Evolutionary conservation across 2,888 invertebrate genomes (phyloP), one percentile per base, ranked within the genome.

Genomic region (Catocala sponsa): DNA sequence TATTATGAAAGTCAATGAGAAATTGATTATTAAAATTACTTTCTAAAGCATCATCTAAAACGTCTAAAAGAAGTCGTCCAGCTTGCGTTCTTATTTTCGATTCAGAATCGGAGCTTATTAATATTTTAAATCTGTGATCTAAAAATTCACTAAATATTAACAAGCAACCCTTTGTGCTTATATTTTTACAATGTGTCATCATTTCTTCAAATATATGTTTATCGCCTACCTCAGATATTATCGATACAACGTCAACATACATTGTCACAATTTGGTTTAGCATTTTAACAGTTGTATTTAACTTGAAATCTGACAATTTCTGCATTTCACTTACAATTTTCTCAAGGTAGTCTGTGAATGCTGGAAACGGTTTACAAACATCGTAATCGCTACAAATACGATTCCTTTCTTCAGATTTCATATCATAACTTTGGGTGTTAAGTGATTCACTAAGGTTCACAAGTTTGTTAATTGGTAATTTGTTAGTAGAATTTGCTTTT

Each of bases 291-390:
- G 47, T 33, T 12, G 0, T 15, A 33, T 33, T 42, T 11, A 59
- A 6, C 4, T 47, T 53, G 4, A 53, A 33, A 35, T 59, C 54
- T 6, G 59, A n/a, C 25, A 59, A 9, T 43, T 15, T 43, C 10
- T 49, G 15, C 43, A 59, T n/a, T 49, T 59, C 54, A 33, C 13
- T 48, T 11, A 59, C 9, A 4, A 59, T 54, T 9, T 35, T n/a
- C 43, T 43, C 54, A 9, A 54, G 35, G 11, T 54, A 59, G 35
- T 59, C 53, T 5, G 59, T 49, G 5, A 59, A 54, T 2, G 54
- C 33, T 38, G 59, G 59, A 43, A 48, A 59, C n/a, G 49, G 48
- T 38, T n/a, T 25, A 25, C 59, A 59, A 13, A 59, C 4, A 10
- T 54, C 33, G 10, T 54, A 54, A 43, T 43, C 11, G 5, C n/a